Evolutionary conservation across 1,140 invertebrate genomes (phyloP).

Genomic region (Cherax destructor): DNA sequence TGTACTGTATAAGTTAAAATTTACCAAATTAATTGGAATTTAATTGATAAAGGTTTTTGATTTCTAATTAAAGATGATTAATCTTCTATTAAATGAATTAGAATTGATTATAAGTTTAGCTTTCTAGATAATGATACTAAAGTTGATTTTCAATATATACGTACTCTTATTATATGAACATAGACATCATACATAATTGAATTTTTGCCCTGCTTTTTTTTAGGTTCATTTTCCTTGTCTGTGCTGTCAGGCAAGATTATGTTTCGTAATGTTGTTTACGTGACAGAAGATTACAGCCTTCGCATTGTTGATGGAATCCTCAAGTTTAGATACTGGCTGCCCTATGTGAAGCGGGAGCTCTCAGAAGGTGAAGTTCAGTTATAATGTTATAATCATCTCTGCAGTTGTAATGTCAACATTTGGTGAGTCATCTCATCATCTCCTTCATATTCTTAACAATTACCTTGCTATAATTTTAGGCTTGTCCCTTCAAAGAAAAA

Average conservation of each 20-base stretch:
- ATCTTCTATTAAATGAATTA: no score
- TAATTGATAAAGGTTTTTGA: no score
- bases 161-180: conserved; percentile 38
- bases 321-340: conserved; percentile 97
- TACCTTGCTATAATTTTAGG: no score
- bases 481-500: no score
- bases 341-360: conserved; percentile 95
- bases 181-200: background rate
- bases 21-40: no score
- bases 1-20: no score
- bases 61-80: no score
- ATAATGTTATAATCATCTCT: background rate
- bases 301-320: conserved; percentile 97
- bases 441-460: no score
- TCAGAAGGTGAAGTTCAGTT: conserved; percentile 84
- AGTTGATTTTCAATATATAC: background rate
- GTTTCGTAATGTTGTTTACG: conserved; percentile 97
- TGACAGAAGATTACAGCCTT: conserved; percentile 95
- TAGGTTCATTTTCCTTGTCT: conserved; percentile 95
- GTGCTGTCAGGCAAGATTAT: conserved; percentile 98
- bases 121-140: background rate
- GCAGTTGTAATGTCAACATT: no score
- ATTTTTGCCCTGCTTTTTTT: conserved; percentile 73
- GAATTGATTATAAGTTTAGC: no score
- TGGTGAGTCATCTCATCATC: no score